Conservation (phyloP, 1,140 invertebrate genomes). For the Myzus persicae region DNA sequence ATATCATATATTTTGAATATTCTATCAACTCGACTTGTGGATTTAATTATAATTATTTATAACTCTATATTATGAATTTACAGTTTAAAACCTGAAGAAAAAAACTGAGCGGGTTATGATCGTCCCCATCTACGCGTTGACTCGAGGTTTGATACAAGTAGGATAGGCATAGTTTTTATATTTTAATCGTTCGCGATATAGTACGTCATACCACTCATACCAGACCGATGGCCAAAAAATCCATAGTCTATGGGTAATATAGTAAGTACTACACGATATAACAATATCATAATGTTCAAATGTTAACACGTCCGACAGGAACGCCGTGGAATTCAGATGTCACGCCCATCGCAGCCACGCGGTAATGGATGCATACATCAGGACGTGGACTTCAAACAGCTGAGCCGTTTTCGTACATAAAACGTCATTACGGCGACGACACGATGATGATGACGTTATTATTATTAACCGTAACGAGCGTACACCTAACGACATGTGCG, state of each 20-base stretch:
- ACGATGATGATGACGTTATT: background rate
- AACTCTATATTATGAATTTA: background rate
- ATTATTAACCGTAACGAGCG: background rate
- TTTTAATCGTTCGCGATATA: background rate
- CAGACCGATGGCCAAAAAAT: background rate
- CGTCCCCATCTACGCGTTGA: too few species aligned
- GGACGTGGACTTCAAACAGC: background rate
- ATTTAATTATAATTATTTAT: background rate
- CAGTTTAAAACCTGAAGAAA: background rate
- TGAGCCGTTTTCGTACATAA: background rate
- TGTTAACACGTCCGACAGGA: background rate
- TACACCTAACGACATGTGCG: background rate
- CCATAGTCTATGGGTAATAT: too few species aligned
- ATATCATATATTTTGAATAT: background rate
- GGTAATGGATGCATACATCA: background rate
- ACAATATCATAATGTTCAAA: background rate
- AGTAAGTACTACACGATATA: too few species aligned
- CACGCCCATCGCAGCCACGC: background rate
- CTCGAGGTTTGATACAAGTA: too few species aligned
- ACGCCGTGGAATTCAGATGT: background rate
- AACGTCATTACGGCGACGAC: background rate
- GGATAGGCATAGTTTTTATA: background rate
- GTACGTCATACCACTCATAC: too few species aligned
- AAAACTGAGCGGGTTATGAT: background rate
- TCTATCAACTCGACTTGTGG: background rate